A percentile compares a stretch with the other conserved stretches of the same genome.
phyloP scores from a whole-genome alignment of 1,140 invertebrate species.

The Aphidius ervi region DNA sequence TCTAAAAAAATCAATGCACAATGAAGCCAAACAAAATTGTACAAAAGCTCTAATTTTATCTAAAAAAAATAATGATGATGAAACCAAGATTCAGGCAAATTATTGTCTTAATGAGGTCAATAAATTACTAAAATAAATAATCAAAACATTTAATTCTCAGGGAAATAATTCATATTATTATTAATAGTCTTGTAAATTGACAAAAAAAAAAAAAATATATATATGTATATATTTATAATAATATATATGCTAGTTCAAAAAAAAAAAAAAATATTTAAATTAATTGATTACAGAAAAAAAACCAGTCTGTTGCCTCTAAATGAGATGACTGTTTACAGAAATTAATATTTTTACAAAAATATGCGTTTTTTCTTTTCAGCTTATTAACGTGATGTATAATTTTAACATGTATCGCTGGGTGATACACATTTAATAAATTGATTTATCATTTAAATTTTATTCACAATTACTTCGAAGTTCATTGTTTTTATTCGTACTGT shows the following conservation, averaged over 20 bases:
- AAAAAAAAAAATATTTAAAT: too few relatives aligned
- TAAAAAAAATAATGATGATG: slow-evolving; percentile 60
- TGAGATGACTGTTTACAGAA: too few relatives aligned
- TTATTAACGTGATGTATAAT: too few relatives aligned
- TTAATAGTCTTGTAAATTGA: background rate
- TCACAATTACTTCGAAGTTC: too few relatives aligned
- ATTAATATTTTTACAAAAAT: too few relatives aligned
- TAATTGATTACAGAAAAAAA: too few relatives aligned
- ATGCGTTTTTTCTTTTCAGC: too few relatives aligned
- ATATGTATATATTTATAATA: background rate
- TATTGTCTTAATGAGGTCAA: slow-evolving; percentile 67
- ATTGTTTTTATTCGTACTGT: slow-evolving; percentile 67
- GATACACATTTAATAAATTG: too few relatives aligned
- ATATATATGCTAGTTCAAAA: background rate
- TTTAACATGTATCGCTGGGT: too few relatives aligned
- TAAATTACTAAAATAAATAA: slow-evolving; percentile 36
- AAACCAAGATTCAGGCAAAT: slow-evolving; percentile 63
- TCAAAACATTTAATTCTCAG: slow-evolving; percentile 13
- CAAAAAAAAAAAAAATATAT: slow-evolving; percentile 1
- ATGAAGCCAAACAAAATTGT: slow-evolving; percentile 70
- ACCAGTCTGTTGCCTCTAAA: too few relatives aligned
- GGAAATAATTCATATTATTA: slow-evolving; percentile 18
- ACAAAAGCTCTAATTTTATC: slow-evolving; percentile 67
- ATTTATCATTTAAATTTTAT: too few relatives aligned
- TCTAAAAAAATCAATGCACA: slow-evolving; percentile 65